A percentile compares a stretch with the other conserved stretches of the same genome.
Conservation (phyloP, 2,888 invertebrate species). For the Pyrgus malvae region DNA sequence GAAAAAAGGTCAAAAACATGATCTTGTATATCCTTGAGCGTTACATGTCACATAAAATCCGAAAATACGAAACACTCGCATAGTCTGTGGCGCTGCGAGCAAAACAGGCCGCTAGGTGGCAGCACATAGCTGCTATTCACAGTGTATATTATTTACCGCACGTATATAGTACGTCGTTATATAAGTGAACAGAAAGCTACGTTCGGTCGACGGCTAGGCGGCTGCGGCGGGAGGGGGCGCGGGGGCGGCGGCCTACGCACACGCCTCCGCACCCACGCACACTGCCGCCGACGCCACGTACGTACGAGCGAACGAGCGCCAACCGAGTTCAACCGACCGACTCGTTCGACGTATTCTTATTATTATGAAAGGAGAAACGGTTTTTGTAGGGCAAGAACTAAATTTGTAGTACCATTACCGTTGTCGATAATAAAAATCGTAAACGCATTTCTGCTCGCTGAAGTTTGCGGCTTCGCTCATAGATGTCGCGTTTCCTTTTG, state of each 20-base stretch:
- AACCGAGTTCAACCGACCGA: constrained; percentile 75
- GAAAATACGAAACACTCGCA: constrained; percentile 52
- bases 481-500: constrained; percentile 71
- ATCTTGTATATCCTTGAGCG: constrained; percentile 33
- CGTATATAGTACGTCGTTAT: constrained; percentile 75
- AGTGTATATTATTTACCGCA: constrained; percentile 77
- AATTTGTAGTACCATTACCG: constrained; percentile 76
- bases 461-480: constrained; percentile 71
- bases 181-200: constrained; percentile 82
- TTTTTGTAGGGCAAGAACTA: constrained; percentile 82
- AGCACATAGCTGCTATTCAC: constrained; percentile 77
- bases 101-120: constrained; percentile 75
- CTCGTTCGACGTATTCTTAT: constrained; percentile 84
- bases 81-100: constrained; percentile 55
- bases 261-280: constrained; percentile 53
- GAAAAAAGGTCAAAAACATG: background rate
- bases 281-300: constrained; percentile 51
- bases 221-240: constrained; percentile 36
- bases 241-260: constrained; percentile 41
- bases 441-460: constrained; percentile 76
- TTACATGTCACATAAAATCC: constrained; percentile 40
- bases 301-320: constrained; percentile 75
- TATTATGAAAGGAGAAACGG: constrained; percentile 82
- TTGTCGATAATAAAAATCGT: constrained; percentile 78
- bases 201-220: constrained; percentile 49